Conservation (phyloP, 2,888 invertebrate species). For the Pristionchus arcanus region DNA sequence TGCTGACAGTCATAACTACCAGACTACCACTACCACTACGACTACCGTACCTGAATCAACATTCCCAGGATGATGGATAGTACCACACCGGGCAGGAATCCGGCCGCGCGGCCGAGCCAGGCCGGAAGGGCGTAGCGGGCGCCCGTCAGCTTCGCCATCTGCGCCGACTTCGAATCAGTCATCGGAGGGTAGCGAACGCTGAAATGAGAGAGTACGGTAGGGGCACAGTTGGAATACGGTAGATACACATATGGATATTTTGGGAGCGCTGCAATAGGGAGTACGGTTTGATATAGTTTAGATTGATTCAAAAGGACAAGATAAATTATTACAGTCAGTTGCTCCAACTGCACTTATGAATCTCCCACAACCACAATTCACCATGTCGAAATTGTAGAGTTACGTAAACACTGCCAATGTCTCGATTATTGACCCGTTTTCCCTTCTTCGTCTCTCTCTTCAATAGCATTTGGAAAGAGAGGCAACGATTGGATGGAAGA, state of each 20-base stretch:
- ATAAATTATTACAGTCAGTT: no score
- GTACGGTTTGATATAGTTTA: no score
- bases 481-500: no score
- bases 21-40: not conserved
- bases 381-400: not conserved
- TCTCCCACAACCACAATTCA: not conserved
- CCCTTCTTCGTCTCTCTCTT: no score
- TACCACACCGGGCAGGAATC: conserved; percentile 15
- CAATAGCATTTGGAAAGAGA: no score
- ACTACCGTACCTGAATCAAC: conserved; percentile 41
- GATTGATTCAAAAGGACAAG: no score
- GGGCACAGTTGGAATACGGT: not conserved
- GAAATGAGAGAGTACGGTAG: not conserved
- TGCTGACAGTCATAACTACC: not conserved
- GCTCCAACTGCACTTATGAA: not conserved
- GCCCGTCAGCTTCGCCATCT: conserved; percentile 24
- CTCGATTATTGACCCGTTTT: no score
- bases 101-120: not conserved
- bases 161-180: not conserved
- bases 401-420: no score
- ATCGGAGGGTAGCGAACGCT: conserved; percentile 53
- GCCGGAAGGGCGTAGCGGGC: not conserved
- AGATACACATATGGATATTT: not conserved
- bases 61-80: conserved; percentile 43
- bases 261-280: no score